Conservation (phyloP, 2,113 vertebrate species). For the Xiphophorus couchianus region DNA sequence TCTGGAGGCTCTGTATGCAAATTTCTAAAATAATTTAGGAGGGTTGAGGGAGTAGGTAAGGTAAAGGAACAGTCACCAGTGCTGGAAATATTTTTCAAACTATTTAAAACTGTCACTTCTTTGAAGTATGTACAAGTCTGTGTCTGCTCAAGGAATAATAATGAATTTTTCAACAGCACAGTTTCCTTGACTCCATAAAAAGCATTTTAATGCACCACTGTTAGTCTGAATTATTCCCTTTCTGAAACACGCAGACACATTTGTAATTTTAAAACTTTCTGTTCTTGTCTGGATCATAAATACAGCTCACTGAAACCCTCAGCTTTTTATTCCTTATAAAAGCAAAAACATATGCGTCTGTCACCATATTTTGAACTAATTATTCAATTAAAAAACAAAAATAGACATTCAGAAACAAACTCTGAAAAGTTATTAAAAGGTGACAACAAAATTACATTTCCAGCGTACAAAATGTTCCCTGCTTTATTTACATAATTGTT, state of each 20-base stretch:
- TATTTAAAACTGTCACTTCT: not conserved
- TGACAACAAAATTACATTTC: no score
- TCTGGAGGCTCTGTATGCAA: no score
- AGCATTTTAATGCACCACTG: not conserved
- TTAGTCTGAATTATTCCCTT: not conserved
- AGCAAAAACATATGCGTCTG: not conserved
- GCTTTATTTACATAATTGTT: not conserved
- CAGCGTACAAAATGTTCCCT: no score
- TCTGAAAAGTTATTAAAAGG: no score
- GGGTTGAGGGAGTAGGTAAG: no score
- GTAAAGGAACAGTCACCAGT: not conserved
- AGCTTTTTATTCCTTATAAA: not conserved
- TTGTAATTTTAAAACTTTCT: not conserved
- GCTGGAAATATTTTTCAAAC: not conserved
- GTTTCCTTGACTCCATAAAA: conserved; percentile 14
- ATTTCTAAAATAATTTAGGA: no score
- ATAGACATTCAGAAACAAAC: not conserved
- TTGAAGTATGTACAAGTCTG: not conserved
- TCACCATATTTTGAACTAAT: not conserved
- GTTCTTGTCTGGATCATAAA: not conserved
- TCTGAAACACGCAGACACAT: not conserved
- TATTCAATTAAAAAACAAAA: not conserved
- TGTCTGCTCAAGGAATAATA: not conserved
- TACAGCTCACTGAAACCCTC: not conserved
- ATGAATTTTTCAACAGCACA: conserved; percentile 30